Percentiles rank a stretch among this genome's conserved stretches.
Conservation (phyloP, 2,888 invertebrate genomes). For the Timema cristinae region DNA sequence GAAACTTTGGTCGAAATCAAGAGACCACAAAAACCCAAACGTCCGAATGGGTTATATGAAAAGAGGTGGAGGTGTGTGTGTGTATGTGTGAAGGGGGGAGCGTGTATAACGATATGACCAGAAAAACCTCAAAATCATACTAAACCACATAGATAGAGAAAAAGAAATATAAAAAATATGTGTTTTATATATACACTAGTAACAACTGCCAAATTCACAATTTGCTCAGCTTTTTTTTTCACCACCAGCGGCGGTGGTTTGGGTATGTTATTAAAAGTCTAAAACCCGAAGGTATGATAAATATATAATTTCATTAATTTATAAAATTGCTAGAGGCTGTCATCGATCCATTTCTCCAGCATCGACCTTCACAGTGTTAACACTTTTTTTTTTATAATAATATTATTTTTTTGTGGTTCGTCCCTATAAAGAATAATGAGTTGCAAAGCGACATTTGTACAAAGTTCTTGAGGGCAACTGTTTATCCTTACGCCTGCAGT, state of each 20-base stretch:
- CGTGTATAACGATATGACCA: slow-evolving; percentile 22
- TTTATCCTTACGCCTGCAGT: too few relatives aligned
- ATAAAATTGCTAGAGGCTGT: slow-evolving; percentile 28
- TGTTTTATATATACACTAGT: slow-evolving; percentile 13
- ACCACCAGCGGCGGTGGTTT: slow-evolving; percentile 24
- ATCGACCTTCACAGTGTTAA: slow-evolving; percentile 21
- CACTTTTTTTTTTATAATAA: slow-evolving; percentile 14
- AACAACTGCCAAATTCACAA: slow-evolving; percentile 30
- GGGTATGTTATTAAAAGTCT: slow-evolving; percentile 27
- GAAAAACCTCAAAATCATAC: slow-evolving; percentile 30
- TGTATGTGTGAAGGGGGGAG: background rate
- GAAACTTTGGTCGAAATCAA: slow-evolving; percentile 31
- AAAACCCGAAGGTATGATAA: slow-evolving; percentile 27
- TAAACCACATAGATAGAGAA: slow-evolving; percentile 7
- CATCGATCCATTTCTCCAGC: slow-evolving; percentile 23
- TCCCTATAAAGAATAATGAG: background rate
- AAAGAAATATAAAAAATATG: slow-evolving; percentile 6
- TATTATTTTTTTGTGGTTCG: background rate
- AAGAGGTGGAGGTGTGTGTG: background rate
- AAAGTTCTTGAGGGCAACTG: too few relatives aligned
- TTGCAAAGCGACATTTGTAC: background rate
- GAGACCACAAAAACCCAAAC: slow-evolving; percentile 30
- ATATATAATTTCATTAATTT: slow-evolving; percentile 30
- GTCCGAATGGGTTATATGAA: slow-evolving; percentile 24
- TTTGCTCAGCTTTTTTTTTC: slow-evolving; percentile 25